Conservation (phyloP, 2,797 vertebrate species). For the Dipus sagitta region DNA sequence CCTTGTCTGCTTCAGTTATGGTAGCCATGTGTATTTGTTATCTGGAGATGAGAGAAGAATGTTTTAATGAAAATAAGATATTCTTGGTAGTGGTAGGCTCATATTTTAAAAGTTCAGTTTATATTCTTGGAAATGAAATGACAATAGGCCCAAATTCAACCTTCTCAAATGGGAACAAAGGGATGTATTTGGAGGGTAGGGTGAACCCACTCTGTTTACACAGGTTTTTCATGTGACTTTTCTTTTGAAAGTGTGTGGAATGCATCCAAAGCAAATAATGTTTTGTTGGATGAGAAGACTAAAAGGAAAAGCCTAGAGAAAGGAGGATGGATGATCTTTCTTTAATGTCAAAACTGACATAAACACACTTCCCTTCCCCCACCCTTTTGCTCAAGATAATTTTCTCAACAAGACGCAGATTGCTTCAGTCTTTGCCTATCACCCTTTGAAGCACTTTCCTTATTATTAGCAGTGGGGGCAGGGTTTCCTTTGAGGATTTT, state of each 20-base stretch:
- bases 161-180: slow-evolving; percentile 79
- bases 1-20: not conserved
- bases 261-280: slow-evolving; percentile 85
- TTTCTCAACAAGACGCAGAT: slow-evolving; percentile 87
- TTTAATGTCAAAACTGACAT: slow-evolving; percentile 88
- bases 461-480: slow-evolving; percentile 82
- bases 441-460: slow-evolving; percentile 87
- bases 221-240: slow-evolving; percentile 85
- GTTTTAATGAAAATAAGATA: slow-evolving; percentile 49
- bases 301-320: slow-evolving; percentile 84
- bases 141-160: slow-evolving; percentile 70
- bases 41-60: not conserved
- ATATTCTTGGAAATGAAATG: slow-evolving; percentile 60
- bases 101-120: slow-evolving; percentile 50
- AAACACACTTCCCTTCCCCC: slow-evolving; percentile 82
- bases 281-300: slow-evolving; percentile 83
- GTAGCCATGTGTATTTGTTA: slow-evolving; percentile 15
- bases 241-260: slow-evolving; percentile 84
- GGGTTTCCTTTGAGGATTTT: slow-evolving; percentile 85
- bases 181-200: slow-evolving; percentile 54
- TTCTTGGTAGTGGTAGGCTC: slow-evolving; percentile 41
- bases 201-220: slow-evolving; percentile 77
- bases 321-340: slow-evolving; percentile 86
- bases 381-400: slow-evolving; percentile 84
- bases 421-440: slow-evolving; percentile 85